phyloP scores from a whole-genome alignment of 2,113 vertebrate species.

The Cephalophus harveyi region DNA sequence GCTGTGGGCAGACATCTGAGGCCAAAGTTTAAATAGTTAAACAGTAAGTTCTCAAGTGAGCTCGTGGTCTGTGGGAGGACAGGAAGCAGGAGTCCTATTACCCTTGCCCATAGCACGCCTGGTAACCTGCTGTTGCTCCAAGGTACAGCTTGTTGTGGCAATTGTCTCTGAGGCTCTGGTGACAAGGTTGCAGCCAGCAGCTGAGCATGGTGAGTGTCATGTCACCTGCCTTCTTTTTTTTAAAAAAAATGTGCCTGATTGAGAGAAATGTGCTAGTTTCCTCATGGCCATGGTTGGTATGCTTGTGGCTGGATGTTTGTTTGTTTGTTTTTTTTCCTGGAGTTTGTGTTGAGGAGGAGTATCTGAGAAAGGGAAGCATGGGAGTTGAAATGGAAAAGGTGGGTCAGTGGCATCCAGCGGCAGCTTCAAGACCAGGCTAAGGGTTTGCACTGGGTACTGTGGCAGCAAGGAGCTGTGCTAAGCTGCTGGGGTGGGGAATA shows the following conservation, averaged over 20 bases:
- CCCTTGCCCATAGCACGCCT: constrained; percentile 50
- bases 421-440: neutral
- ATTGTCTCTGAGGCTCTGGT: neutral
- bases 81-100: constrained; percentile 46
- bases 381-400: neutral
- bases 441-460: neutral
- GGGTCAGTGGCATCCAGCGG: neutral
- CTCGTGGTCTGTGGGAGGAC: neutral
- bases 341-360: neutral
- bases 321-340: neutral
- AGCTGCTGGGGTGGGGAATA: neutral
- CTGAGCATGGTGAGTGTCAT: constrained; percentile 66
- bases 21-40: constrained; percentile 52
- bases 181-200: neutral
- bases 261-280: neutral
- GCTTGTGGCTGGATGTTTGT: neutral
- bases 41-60: neutral
- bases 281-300: rapidly evolving
- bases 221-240: neutral
- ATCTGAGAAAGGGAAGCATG: neutral
- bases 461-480: neutral
- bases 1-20: neutral
- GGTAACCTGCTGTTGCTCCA: constrained; percentile 66
- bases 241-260: neutral
- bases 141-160: neutral